Evolutionary conservation across 2,888 invertebrate genomes (phyloP).

Genomic region (Listrodromus nycthemerus): DNA sequence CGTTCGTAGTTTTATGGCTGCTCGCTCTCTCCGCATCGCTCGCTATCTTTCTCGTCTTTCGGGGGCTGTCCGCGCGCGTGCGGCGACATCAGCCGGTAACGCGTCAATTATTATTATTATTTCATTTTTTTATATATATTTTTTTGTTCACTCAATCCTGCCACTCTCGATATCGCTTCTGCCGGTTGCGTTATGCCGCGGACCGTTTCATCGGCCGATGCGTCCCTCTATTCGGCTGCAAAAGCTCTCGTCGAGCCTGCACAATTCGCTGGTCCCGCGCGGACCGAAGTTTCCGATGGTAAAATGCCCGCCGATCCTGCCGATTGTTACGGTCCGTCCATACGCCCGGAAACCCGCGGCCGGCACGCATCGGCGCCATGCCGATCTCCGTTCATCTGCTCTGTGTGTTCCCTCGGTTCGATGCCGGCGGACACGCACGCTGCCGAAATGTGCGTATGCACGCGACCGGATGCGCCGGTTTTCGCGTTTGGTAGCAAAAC

Average conservation of each 20-base stretch:
- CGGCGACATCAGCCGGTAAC: constrained; percentile 61
- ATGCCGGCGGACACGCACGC: not conserved
- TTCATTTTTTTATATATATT: not conserved
- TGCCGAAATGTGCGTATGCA: not conserved
- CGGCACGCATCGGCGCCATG: constrained; percentile 26
- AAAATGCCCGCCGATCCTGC: constrained; percentile 22
- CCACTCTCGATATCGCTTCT: constrained; percentile 42
- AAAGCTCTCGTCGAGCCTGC: not conserved
- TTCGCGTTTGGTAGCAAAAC: constrained; percentile 30
- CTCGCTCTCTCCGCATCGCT: constrained; percentile 54
- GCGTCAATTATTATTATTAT: constrained; percentile 40
- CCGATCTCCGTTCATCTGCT: constrained; percentile 30
- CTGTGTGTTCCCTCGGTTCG: constrained; percentile 25
- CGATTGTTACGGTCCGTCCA: constrained; percentile 30
- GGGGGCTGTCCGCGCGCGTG: constrained; percentile 39
- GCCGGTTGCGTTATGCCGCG: constrained; percentile 10
- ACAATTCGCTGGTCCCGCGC: not conserved
- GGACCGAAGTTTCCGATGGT: not conserved
- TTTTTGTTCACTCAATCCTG: constrained; percentile 48
- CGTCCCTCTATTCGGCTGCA: not conserved
- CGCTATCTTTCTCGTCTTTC: constrained; percentile 25
- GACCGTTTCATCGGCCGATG: constrained; percentile 16
- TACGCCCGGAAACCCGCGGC: constrained; percentile 6
- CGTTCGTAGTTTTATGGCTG: constrained; percentile 82
- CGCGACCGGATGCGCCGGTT: constrained; percentile 29